Evolutionary conservation across 2,113 vertebrate genomes (phyloP).

Genomic region (Podarcis muralis): DNA sequence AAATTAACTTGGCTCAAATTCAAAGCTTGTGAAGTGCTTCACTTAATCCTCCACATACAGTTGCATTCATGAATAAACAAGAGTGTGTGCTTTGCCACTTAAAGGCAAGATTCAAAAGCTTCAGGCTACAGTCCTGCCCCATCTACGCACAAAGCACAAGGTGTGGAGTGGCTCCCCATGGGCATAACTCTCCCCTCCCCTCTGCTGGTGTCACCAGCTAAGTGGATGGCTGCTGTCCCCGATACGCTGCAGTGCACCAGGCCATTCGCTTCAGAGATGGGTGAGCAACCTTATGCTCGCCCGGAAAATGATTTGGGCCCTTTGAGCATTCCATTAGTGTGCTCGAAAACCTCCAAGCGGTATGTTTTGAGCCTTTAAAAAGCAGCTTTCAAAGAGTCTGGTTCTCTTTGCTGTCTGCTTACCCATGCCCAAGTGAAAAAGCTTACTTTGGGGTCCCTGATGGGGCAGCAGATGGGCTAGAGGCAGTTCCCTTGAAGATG

Average conservation of each 20-base stretch:
- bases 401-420: not conserved
- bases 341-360: not conserved
- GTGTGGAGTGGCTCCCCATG: not conserved
- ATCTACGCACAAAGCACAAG: not conserved
- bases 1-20: conserved; percentile 52
- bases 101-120: conserved; percentile 26
- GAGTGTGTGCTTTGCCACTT: conserved; percentile 42
- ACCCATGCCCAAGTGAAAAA: not conserved
- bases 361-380: not conserved
- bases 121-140: not conserved
- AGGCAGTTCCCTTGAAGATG: not conserved
- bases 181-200: not conserved
- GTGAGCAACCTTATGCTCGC: not conserved
- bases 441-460: not conserved
- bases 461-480: not conserved
- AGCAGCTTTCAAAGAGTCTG: not conserved
- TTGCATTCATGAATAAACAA: conserved; percentile 37
- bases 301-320: not conserved
- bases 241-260: not conserved
- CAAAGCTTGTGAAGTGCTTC: conserved; percentile 39
- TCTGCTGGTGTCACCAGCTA: not conserved
- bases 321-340: not conserved
- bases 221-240: not conserved
- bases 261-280: not conserved
- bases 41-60: conserved; percentile 47